Conservation (phyloP, 23 tunicate species). For the Styela plicata region DNA sequence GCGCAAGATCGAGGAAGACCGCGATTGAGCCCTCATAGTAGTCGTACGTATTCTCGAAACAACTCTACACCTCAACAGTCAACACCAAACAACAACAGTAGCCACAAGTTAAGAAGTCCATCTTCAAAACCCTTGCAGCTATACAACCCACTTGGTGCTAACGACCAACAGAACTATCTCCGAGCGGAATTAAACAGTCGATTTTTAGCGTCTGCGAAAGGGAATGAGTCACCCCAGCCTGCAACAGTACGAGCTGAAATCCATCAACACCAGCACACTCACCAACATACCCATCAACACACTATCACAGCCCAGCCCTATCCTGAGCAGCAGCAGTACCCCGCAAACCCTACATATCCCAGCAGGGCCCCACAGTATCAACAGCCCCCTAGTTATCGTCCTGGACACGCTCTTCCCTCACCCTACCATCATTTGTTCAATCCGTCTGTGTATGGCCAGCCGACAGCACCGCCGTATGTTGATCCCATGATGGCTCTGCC, state of each 20-base stretch:
- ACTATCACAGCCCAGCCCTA: conserved; percentile 58
- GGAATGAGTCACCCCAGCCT: conserved; percentile 25
- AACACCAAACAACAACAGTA: background rate
- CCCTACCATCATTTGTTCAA: conserved; percentile 7
- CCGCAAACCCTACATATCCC: background rate
- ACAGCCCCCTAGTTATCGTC: background rate
- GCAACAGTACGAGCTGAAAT: conserved; percentile 46
- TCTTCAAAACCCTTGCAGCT: background rate
- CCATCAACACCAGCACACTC: conserved; percentile 86
- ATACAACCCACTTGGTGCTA: background rate
- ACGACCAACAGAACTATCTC: conserved; percentile 61
- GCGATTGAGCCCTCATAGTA: background rate
- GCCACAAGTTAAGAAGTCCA: background rate
- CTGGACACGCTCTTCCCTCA: conserved; percentile 10
- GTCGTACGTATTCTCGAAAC: background rate
- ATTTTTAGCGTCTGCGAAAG: conserved; percentile 37
- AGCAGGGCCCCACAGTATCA: background rate
- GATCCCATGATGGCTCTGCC: background rate
- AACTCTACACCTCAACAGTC: conserved; percentile 12
- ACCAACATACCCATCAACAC: conserved; percentile 87
- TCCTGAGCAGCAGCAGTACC: conserved; percentile 26
- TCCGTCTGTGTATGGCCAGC: conserved; percentile 5
- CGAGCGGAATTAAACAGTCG: conserved; percentile 67
- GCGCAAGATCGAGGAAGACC: background rate
- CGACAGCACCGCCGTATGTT: background rate